Conservation (phyloP, 2,888 invertebrate genomes). For the Lumbricus terrestris region DNA sequence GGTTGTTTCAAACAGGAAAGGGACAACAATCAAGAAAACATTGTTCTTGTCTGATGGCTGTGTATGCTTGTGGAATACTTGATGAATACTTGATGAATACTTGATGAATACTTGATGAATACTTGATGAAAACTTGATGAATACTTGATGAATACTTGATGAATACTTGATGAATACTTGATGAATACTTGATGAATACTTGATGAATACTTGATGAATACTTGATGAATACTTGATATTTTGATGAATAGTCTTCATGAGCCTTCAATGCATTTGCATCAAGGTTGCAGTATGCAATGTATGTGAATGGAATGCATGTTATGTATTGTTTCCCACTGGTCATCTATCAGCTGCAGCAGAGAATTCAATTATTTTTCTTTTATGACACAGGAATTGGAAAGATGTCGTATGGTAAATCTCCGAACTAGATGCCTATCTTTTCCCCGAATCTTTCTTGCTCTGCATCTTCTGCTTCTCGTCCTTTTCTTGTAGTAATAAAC, state of each 20-base stretch:
- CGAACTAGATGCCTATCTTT: background rate
- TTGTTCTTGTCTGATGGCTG: too few relatives aligned
- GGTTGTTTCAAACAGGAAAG: too few relatives aligned
- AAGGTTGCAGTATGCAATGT: background rate
- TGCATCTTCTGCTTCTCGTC: background rate
- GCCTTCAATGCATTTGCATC: background rate
- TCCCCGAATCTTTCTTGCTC: background rate
- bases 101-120: background rate
- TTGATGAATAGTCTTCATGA: background rate
- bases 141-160: background rate
- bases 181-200: too few relatives aligned
- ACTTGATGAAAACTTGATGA: background rate
- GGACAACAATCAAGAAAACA: too few relatives aligned
- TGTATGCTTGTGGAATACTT: too few relatives aligned
- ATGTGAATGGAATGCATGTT: background rate
- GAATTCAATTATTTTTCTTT: conserved; percentile 3
- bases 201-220: too few relatives aligned
- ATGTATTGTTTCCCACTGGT: background rate
- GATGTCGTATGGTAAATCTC: background rate
- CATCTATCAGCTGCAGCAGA: background rate
- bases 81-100: too few relatives aligned
- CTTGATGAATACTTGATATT: background rate
- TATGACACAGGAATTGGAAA: background rate
- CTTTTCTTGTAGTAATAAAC: background rate
- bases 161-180: too few relatives aligned